A percentile compares a stretch with the other conserved stretches of the same genome.
These are phyloP conservation scores for Cyclina sinensis DNA, from an alignment of 1,140 invertebrate species.

Conservation along the genomic window DNA sequence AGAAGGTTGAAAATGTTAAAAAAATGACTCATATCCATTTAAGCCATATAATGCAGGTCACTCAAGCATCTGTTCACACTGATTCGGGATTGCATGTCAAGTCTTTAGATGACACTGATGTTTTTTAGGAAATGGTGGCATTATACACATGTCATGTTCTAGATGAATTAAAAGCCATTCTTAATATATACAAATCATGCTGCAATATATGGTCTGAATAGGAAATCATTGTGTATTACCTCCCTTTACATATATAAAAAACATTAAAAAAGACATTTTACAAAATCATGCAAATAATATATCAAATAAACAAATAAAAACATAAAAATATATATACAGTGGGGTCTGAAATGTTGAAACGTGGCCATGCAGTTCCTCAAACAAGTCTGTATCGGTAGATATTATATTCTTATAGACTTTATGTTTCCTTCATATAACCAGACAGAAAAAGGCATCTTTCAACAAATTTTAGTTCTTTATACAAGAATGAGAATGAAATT, in stretches of 20 bases:
- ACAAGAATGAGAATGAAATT: too few species aligned
- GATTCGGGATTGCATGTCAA: slow-evolving; percentile 12
- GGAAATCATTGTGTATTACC: slow-evolving; percentile 25
- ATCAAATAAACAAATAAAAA: too few species aligned
- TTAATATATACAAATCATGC: slow-evolving; percentile 42
- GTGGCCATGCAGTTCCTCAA: background rate
- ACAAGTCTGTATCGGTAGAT: too few species aligned
- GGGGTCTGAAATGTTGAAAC: background rate
- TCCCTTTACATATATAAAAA: slow-evolving; percentile 26
- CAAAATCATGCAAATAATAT: slow-evolving; percentile 4
- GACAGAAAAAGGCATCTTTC: too few species aligned
- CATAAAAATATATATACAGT: background rate
- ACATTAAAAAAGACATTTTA: background rate
- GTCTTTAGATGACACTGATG: slow-evolving; percentile 11
- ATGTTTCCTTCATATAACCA: too few species aligned
- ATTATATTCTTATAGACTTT: too few species aligned
- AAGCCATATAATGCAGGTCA: slow-evolving; percentile 45
- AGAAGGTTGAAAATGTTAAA: slow-evolving; percentile 25
- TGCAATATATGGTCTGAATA: slow-evolving; percentile 1
- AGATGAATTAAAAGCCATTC: slow-evolving; percentile 50
- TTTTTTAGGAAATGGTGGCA: background rate
- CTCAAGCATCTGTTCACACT: slow-evolving; percentile 26
- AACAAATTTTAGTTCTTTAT: too few species aligned
- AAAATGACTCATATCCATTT: background rate
- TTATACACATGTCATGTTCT: background rate